Evolutionary conservation across 2,797 vertebrate genomes (phyloP), one percentile per base, ranked within the genome.

Genomic region (Protosalanx chinensis): DNA sequence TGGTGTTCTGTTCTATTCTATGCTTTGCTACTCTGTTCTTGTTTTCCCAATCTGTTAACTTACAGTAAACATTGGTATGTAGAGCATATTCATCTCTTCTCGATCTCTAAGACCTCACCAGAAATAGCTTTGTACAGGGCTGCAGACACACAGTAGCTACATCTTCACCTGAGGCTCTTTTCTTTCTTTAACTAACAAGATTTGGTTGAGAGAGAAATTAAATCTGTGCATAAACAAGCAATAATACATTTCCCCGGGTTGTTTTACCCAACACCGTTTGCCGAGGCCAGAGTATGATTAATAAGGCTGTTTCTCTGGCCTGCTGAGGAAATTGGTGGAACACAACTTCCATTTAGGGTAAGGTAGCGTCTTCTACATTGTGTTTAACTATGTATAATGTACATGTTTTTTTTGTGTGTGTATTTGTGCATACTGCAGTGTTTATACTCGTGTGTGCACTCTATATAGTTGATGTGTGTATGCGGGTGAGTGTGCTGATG

Each of bases 141-240:
- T 46, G 41, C 41, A 46, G 41, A 46, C 41, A 8, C 33, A 6
- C 33, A 35, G 33, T 6, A 35, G 51, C 57, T 57, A 68, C 30
- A 68, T 79, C 75, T 79, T 60, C 71, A 85, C 86, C 84, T 12
- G 49, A 5, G 81, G 87, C 76, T 78, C 80, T 79, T 83, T 84
- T 84, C 71, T 81, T 82, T 81, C 77, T 87, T 83, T 89, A 81
- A 85, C 83, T 84, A 88, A 87, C 84, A 88, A 87, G 81, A 83
- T 70, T 81, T 79, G 80, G 83, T 73, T 86, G 82, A 85, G 79
- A 86, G 81, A 84, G 76, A 86, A 79, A 88, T 90, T 84, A 80
- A 89, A 88, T 86, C 76, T 74, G 75, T 77, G 82, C 72, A 51
- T 79, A 87, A 88, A 90, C 81, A 91, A 85, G 85, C 78, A 76